phyloP scores from a whole-genome alignment of 2,797 vertebrate species.

The Poecilia velifera region DNA sequence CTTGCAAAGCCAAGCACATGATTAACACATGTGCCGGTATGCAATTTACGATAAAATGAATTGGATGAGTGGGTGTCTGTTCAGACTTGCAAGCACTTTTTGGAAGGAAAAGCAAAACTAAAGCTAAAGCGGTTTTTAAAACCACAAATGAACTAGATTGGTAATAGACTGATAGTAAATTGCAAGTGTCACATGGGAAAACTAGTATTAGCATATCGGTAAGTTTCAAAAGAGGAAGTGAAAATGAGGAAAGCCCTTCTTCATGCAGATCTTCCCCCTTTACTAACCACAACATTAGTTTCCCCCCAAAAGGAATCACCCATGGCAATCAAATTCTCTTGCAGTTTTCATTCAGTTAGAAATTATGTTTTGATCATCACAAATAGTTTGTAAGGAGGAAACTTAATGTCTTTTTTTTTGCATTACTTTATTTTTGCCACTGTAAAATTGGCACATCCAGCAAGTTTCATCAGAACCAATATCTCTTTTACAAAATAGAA shows the following conservation, averaged over 20 bases:
- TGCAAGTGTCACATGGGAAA: conserved; percentile 32
- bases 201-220: conserved; percentile 26
- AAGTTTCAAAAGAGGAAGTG: conserved; percentile 16
- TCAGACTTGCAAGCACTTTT: neutral
- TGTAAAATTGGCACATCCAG: neutral
- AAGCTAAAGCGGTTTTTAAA: conserved; percentile 38
- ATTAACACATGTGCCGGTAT: neutral
- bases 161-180: conserved; percentile 31
- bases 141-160: conserved; percentile 35
- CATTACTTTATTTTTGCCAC: neutral
- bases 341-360: conserved; percentile 6
- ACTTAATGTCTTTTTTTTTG: neutral
- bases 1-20: neutral
- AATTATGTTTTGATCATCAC: neutral
- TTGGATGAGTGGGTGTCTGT: conserved; percentile 9
- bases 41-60: conserved; percentile 30
- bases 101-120: conserved; percentile 47
- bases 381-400: neutral
- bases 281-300: conserved; percentile 3
- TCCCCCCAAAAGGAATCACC: conserved; percentile 36
- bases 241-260: conserved; percentile 69
- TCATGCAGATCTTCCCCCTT: conserved; percentile 14
- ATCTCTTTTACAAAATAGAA: neutral
- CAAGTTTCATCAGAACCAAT: neutral
- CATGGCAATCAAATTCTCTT: neutral